Evolutionary conservation across 2,113 vertebrate genomes (phyloP).

Genomic region (Gymnogyps californianus): DNA sequence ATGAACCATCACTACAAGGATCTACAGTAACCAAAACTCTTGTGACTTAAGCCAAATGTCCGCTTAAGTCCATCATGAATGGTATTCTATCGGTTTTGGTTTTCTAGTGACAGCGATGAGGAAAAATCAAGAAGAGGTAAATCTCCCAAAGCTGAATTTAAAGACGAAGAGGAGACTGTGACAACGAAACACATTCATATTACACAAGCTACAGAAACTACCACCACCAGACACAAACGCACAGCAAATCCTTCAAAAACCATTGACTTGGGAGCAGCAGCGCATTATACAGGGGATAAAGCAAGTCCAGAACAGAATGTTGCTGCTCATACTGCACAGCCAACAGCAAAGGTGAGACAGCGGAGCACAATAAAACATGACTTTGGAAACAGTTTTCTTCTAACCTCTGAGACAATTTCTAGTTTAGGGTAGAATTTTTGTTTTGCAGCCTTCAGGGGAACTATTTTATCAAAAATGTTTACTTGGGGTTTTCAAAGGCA

Average conservation of each 20-base stretch:
- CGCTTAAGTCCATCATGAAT: not conserved
- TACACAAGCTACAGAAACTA: slow-evolving; percentile 92
- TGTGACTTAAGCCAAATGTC: not conserved
- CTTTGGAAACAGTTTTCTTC: not conserved
- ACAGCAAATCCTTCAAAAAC: slow-evolving; percentile 90
- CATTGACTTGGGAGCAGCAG: slow-evolving; percentile 94
- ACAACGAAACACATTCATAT: slow-evolving; percentile 92
- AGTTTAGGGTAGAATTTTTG: not conserved
- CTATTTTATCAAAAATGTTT: not conserved
- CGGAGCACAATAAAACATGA: not conserved
- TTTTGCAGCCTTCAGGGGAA: not conserved
- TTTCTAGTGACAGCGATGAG: slow-evolving; percentile 88
- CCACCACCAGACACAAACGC: slow-evolving; percentile 88
- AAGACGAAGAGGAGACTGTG: slow-evolving; percentile 94
- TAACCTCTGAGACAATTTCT: not conserved
- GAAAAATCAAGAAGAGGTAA: slow-evolving; percentile 82
- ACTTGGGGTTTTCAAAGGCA: not conserved
- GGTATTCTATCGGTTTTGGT: slow-evolving; percentile 60
- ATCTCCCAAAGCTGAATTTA: slow-evolving; percentile 86
- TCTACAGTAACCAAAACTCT: not conserved
- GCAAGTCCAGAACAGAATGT: slow-evolving; percentile 76
- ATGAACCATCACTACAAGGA: not conserved
- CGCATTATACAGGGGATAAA: slow-evolving; percentile 90
- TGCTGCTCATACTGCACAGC: slow-evolving; percentile 62
- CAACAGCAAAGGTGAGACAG: slow-evolving; percentile 78